A percentile compares a stretch with the other conserved stretches of the same genome.
phyloP scores from a whole-genome alignment of 2,797 vertebrate species.

The Sciurus carolinensis region DNA sequence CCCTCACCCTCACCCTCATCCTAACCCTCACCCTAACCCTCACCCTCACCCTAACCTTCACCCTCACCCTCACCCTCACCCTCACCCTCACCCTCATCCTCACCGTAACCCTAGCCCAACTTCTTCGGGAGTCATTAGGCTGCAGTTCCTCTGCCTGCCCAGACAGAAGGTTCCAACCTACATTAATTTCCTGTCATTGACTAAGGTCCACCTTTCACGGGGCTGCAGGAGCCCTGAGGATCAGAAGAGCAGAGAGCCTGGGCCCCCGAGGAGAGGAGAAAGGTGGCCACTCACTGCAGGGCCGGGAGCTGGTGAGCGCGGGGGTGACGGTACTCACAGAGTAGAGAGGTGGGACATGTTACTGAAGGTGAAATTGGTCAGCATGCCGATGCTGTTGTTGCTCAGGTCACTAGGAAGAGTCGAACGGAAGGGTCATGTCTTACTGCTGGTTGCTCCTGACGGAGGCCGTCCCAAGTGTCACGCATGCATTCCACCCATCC shows the following conservation, averaged over 20 bases:
- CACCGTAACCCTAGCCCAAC: background rate
- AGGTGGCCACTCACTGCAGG: background rate
- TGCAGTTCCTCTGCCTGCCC: background rate
- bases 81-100: too few species aligned
- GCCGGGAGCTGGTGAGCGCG: rapidly evolving
- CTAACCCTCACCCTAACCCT: too few species aligned
- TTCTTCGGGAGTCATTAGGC: background rate
- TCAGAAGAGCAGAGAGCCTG: background rate
- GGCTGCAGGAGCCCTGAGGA: background rate
- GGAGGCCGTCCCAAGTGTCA: background rate
- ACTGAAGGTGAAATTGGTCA: slow-evolving; percentile 95
- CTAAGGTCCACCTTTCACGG: background rate
- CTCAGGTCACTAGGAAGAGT: slow-evolving; percentile 94
- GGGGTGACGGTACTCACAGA: slow-evolving; percentile 92
- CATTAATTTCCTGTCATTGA: slow-evolving; percentile 6
- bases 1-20: too few species aligned
- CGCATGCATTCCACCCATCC: too few species aligned
- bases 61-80: too few species aligned
- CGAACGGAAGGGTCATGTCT: slow-evolving; percentile 27
- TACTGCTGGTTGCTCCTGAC: background rate
- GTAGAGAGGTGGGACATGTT: slow-evolving; percentile 99
- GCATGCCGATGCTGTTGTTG: slow-evolving; percentile 97
- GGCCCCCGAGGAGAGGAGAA: background rate
- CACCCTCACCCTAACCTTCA: too few species aligned
- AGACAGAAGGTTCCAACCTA: background rate